A percentile compares a stretch with the other conserved stretches of the same genome.
These are phyloP conservation scores for Micrasema longulum DNA, from an alignment of 1,140 invertebrate genomes.

Conservation along the genomic window DNA sequence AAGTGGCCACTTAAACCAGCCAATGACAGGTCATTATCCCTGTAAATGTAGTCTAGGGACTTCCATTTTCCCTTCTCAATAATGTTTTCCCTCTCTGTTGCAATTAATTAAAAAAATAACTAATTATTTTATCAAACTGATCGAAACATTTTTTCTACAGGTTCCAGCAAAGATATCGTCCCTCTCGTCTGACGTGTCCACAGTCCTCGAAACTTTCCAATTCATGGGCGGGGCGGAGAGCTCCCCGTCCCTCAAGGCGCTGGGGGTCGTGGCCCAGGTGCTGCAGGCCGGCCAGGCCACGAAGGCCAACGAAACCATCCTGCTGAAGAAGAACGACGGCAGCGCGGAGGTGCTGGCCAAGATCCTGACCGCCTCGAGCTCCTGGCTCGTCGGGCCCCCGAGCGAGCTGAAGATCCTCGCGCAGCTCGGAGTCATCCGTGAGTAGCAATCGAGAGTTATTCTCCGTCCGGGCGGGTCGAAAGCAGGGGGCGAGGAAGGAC, in stretches of 20 bases:
- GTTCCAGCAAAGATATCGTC: not conserved
- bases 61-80: too few relatives aligned
- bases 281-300: not conserved
- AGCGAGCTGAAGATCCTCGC: not conserved
- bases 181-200: not conserved
- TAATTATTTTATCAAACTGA: too few relatives aligned
- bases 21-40: too few relatives aligned
- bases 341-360: not conserved
- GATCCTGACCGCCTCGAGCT: not conserved
- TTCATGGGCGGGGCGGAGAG: not conserved
- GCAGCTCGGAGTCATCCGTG: slow-evolving; percentile 8
- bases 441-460: not conserved
- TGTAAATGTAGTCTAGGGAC: too few relatives aligned
- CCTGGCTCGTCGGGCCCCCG: slow-evolving; percentile 1
- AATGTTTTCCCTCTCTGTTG: too few relatives aligned
- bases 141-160: too few relatives aligned
- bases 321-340: not conserved
- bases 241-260: not conserved
- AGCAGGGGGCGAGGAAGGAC: not conserved
- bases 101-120: too few relatives aligned
- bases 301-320: not conserved
- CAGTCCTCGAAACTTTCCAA: not conserved
- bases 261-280: not conserved
- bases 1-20: too few relatives aligned
- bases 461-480: not conserved